A percentile compares a stretch with the other conserved stretches of the same genome.
Conservation (phyloP, 2,888 invertebrate genomes). For the Aleiodes testaceus region DNA sequence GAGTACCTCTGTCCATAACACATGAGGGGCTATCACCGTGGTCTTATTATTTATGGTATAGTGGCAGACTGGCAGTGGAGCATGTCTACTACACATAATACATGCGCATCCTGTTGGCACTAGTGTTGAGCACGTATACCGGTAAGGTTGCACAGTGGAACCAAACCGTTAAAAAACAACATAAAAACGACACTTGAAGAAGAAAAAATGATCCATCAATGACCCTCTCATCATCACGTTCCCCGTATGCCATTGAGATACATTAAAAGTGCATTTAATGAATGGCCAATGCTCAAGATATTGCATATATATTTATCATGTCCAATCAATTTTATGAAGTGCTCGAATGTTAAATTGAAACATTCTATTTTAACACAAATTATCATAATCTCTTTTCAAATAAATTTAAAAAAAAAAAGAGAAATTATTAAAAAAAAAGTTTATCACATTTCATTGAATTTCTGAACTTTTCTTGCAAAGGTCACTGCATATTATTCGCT, state of each 20-base stretch:
- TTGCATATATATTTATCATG: neutral
- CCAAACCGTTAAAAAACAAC: slow-evolving; percentile 23
- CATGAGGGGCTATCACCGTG: slow-evolving; percentile 46
- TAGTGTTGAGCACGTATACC: slow-evolving; percentile 35
- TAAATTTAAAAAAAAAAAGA: too few species aligned
- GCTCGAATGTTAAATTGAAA: too few species aligned
- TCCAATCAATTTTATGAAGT: too few species aligned
- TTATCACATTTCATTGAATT: too few species aligned
- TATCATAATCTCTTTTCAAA: too few species aligned
- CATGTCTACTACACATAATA: slow-evolving; percentile 58
- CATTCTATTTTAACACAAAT: too few species aligned
- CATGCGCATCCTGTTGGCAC: slow-evolving; percentile 57
- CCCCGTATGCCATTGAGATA: neutral
- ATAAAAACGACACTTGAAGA: slow-evolving; percentile 27
- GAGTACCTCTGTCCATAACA: slow-evolving; percentile 53
- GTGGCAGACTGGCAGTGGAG: slow-evolving; percentile 56
- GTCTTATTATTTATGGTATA: slow-evolving; percentile 61
- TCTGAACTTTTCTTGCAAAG: too few species aligned
- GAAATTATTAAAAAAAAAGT: too few species aligned
- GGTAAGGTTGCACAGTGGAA: slow-evolving; percentile 41
- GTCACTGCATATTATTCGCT: too few species aligned
- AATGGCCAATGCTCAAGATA: too few species aligned
- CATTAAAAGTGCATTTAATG: slow-evolving; percentile 2
- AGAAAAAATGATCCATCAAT: neutral
- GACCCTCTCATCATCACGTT: neutral